These are phyloP conservation scores for Heteromormyrus szaboi DNA, from an alignment of 2,797 vertebrate species.

Conservation along the genomic window DNA sequence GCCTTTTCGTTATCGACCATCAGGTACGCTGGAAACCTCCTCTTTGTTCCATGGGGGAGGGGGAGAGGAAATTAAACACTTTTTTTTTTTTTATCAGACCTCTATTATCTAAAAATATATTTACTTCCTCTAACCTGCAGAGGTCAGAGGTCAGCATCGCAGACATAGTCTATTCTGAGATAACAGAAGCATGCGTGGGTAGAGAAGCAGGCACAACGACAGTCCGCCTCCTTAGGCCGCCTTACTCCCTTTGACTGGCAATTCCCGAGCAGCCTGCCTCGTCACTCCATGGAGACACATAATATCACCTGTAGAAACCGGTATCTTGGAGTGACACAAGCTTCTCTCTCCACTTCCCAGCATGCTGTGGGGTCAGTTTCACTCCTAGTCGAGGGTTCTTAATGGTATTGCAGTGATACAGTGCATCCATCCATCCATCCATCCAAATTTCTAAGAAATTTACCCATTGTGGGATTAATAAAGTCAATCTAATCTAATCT, in stretches of 20 bases:
- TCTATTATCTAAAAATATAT: background rate
- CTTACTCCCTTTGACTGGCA: background rate
- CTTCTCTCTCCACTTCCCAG: background rate
- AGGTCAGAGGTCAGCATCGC: background rate
- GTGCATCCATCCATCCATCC: background rate
- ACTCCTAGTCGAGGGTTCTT: background rate
- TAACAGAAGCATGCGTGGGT: background rate
- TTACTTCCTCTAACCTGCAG: background rate
- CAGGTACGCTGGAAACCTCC: background rate
- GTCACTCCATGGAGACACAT: background rate
- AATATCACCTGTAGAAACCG: constrained; percentile 1
- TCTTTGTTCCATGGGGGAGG: background rate
- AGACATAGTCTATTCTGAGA: background rate
- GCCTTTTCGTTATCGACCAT: background rate
- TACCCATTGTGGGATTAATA: no score
- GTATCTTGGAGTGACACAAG: background rate
- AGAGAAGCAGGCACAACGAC: no score
- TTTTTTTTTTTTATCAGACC: background rate
- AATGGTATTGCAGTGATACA: constrained; percentile 1
- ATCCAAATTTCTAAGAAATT: no score
- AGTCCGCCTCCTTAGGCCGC: background rate
- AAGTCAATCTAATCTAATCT: no score
- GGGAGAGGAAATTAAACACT: background rate
- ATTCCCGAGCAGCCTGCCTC: background rate
- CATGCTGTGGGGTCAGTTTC: constrained; percentile 2